Conservation (phyloP, 2,797 vertebrate species). For the Betta splendens region DNA sequence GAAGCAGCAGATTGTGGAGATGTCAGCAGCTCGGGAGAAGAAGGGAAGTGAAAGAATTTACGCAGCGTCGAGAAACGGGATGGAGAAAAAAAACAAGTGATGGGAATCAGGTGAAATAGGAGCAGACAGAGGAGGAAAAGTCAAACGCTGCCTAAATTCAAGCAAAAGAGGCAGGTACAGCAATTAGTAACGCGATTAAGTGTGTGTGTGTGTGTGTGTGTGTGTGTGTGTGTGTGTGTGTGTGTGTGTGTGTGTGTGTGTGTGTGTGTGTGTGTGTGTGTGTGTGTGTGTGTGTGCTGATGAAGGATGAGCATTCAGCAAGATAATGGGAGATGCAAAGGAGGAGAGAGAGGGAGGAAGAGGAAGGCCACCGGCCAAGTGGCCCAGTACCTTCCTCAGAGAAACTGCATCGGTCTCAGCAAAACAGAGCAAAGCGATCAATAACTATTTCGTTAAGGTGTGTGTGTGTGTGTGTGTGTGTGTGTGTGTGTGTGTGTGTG, state of each 20-base stretch:
- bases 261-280: conserved; percentile 23
- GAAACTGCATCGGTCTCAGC: conserved; percentile 75
- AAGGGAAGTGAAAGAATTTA: conserved; percentile 33
- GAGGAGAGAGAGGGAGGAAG: conserved; percentile 22
- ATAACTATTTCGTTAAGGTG: conserved; percentile 73
- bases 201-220: conserved; percentile 12
- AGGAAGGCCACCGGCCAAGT: conserved; percentile 61
- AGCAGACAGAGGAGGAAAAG: conserved; percentile 16
- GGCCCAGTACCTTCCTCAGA: conserved; percentile 61
- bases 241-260: conserved; percentile 26
- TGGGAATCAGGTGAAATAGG: conserved; percentile 16
- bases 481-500: too few relatives aligned
- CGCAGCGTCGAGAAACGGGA: conserved; percentile 18
- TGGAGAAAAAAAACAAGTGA: conserved; percentile 31
- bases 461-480: conserved; percentile 23
- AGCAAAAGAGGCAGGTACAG: conserved; percentile 30
- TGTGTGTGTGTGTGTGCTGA: conserved; percentile 36
- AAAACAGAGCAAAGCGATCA: conserved; percentile 72
- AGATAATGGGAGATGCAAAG: conserved; percentile 11
- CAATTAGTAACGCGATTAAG: conserved; percentile 46
- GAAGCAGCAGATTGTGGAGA: conserved; percentile 28
- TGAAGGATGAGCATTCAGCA: conserved; percentile 58
- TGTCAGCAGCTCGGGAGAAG: conserved; percentile 16
- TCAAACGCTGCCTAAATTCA: conserved; percentile 41
- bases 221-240: conserved; percentile 23